Base-by-base conservation (phyloP, 2,113 vertebrate genomes). In the Philantomba maxwellii region DNA sequence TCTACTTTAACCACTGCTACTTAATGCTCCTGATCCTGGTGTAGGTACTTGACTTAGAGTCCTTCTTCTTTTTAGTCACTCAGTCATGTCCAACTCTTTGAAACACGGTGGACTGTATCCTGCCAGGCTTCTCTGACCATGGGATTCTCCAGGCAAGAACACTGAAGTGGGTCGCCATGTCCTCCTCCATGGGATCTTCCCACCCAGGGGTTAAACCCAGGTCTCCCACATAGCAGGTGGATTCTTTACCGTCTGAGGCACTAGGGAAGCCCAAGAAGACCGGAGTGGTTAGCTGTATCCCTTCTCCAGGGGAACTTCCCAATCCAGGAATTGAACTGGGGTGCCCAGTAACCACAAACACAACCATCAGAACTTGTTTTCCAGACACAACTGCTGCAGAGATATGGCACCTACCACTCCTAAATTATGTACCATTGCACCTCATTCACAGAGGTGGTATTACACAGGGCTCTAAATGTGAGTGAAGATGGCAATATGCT, bases 221-320 rank as follows among this genome's bases (percentile, higher is more conserved):
- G 64, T 70, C 17, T 36, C 17, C 64, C n/a, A 36, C n/a, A 36
- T 21, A 70, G n/a, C 17, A 21, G n/a, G 17, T 70, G n/a, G 33
- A 70, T 70, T 21, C 64, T 36, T 70, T 36, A 70, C 64, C 64
- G 2, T 70, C 8, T 70, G 64, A 36, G 17, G 17, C 64, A 70
- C n/a, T 70, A 36, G 64, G 17, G 4, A 70, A 36, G 64, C 2
- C n/a, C 64, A 36, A 70, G n/a, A 70, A 36, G n/a, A 36, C 4
- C 0, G 0, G 64, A 36, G n/a, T 70, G n/a, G n/a, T 10, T 36
- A 11, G n/a, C 64, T 36, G 9, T 36, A 70, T 70, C n/a, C n/a
- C 64, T 36, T 70, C 64, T 70, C 64, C 64, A 70, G 2, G 4
- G 17, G 64, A 70, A 21, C 9, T 36, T 36, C 17, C 9, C n/a